Evolutionary conservation across 2,113 vertebrate species (phyloP).

Genomic region (Hippocampus abdominalis): DNA sequence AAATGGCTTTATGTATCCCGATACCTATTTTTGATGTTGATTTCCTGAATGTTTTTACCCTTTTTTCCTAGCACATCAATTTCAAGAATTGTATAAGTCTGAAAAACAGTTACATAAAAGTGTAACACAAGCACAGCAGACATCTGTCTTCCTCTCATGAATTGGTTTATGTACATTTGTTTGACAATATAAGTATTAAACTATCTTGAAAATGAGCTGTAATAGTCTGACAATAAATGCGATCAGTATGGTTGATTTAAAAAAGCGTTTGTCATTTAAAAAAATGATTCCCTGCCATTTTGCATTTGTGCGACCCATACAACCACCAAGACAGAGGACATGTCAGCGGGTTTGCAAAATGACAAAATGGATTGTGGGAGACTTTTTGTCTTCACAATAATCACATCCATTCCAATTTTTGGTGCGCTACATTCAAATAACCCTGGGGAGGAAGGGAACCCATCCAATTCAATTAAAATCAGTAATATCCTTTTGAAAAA

Average conservation of each 20-base stretch:
- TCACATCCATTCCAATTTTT: slow-evolving; percentile 16
- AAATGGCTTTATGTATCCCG: too few species aligned
- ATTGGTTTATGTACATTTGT: not conserved
- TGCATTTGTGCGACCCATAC: not conserved
- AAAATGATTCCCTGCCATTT: too few species aligned
- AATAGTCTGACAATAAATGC: not conserved
- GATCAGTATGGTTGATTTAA: not conserved
- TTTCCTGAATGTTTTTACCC: too few species aligned
- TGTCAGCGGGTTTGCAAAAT: slow-evolving; percentile 6
- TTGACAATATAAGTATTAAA: not conserved
- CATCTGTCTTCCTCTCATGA: not conserved
- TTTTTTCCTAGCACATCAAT: too few species aligned
- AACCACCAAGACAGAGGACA: not conserved
- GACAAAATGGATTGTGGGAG: not conserved
- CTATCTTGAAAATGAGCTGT: not conserved
- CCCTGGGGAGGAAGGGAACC: slow-evolving; percentile 35
- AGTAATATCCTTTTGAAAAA: slow-evolving; percentile 25
- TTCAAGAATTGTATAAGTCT: too few species aligned
- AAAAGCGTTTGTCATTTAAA: not conserved
- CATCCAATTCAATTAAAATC: slow-evolving; percentile 57
- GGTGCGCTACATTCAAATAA: slow-evolving; percentile 36
- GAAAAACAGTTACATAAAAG: too few species aligned
- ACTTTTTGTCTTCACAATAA: slow-evolving; percentile 24
- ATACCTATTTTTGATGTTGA: too few species aligned
- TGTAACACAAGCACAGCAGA: too few species aligned